Evolutionary conservation across 2,888 invertebrate genomes (phyloP).

Genomic region (Dinocampus coccinellae): DNA sequence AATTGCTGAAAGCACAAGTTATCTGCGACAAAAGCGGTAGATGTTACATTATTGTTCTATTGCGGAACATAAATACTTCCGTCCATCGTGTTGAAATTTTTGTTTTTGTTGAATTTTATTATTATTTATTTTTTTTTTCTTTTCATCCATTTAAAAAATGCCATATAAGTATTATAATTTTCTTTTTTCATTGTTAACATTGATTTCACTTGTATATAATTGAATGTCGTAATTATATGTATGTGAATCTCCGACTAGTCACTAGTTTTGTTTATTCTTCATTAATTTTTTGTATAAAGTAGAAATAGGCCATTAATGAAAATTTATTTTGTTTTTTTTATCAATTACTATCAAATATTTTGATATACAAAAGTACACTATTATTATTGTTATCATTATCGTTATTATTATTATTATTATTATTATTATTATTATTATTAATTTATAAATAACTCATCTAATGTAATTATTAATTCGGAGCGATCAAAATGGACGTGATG

Average conservation of each 20-base stretch:
- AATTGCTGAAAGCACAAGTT: constrained; percentile 24
- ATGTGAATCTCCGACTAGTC: not conserved
- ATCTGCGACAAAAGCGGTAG: not conserved
- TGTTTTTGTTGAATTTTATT: not conserved
- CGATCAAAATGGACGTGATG: constrained; percentile 1
- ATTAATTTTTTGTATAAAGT: constrained; percentile 40
- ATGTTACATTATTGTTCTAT: not conserved
- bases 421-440: not conserved
- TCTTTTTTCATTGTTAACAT: not conserved
- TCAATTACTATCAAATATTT: not conserved
- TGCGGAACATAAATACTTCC: not conserved
- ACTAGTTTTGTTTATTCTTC: not conserved
- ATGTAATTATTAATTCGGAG: constrained; percentile 3
- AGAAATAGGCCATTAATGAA: not conserved
- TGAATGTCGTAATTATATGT: not conserved
- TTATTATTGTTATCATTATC: not conserved
- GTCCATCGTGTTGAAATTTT: not conserved
- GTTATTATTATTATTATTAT: no score
- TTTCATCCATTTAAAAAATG: not conserved
- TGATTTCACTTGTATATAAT: not conserved
- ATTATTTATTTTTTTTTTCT: not conserved
- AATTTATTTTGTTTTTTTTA: not conserved
- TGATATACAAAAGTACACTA: constrained; percentile 6
- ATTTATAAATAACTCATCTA: not conserved
- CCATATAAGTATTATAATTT: not conserved